A percentile compares a stretch with the other conserved stretches of the same genome.
Evolutionary conservation across 37 sponge, comb jelly and placozoan genomes (phyloP).

Genomic region (Beroe forskalii): DNA sequence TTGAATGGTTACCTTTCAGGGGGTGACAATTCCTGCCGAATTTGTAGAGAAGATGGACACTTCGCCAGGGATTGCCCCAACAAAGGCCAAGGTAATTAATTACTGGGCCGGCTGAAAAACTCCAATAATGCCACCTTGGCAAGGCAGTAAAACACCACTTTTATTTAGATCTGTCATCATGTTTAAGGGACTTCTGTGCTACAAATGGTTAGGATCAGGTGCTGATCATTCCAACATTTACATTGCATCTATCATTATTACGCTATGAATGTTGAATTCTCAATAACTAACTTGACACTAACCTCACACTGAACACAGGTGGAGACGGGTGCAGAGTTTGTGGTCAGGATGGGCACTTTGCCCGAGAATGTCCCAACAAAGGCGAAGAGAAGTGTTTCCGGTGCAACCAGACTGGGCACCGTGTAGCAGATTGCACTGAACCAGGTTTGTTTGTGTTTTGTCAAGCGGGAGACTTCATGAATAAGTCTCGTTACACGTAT

Average conservation of each 20-base stretch:
- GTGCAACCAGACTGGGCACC: constrained; percentile 11
- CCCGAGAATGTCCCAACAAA: constrained; percentile 30
- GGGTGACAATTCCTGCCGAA: background rate
- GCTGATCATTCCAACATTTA: background rate
- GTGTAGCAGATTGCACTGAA: constrained; percentile 31
- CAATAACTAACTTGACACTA: background rate
- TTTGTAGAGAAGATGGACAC: constrained; percentile 2
- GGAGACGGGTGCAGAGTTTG: background rate
- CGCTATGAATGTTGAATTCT: background rate
- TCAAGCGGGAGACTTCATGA: too few relatives aligned
- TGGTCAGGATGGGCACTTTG: constrained; percentile 23
- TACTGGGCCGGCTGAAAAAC: too few relatives aligned
- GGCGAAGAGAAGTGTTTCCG: constrained; percentile 51
- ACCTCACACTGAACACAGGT: background rate
- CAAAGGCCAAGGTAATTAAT: background rate
- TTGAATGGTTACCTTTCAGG: too few relatives aligned
- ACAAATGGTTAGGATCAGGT: too few relatives aligned
- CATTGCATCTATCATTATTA: too few relatives aligned
- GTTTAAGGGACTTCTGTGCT: too few relatives aligned
- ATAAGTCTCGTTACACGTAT: too few relatives aligned
- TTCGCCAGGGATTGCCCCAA: constrained; percentile 34
- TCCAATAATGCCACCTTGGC: too few relatives aligned
- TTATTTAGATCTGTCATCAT: too few relatives aligned
- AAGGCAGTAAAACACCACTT: too few relatives aligned
- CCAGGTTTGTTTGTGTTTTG: background rate